phyloP scores from a whole-genome alignment of 2,888 invertebrate genomes.

The Melanostoma mellinum region DNA sequence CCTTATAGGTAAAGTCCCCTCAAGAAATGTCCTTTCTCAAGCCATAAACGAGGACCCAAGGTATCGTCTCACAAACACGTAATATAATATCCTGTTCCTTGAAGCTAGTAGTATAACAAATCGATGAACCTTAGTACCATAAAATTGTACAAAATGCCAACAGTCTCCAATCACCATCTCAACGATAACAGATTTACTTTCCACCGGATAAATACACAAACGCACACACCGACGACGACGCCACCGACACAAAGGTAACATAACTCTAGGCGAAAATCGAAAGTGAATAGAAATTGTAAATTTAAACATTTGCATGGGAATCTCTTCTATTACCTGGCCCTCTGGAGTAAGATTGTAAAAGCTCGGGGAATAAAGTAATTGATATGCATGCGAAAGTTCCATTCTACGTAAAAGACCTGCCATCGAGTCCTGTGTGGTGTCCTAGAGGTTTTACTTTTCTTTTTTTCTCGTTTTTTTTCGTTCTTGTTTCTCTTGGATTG shows the following conservation, averaged over 20 bases:
- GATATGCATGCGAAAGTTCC: constrained; percentile 66
- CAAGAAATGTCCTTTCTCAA: constrained; percentile 3
- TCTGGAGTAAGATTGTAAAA: constrained; percentile 33
- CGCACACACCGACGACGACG: constrained; percentile 6
- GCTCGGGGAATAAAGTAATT: constrained; percentile 60
- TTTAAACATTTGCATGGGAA: constrained; percentile 70
- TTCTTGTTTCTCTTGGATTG: constrained; percentile 23
- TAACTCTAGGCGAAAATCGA: constrained; percentile 61
- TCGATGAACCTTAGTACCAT: constrained; percentile 64
- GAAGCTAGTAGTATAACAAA: constrained; percentile 32
- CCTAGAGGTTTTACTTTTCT: constrained; percentile 18
- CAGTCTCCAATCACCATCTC: constrained; percentile 76
- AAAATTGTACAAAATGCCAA: constrained; percentile 75
- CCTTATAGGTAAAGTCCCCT: not conserved
- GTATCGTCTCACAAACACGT: constrained; percentile 56
- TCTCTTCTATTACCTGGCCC: constrained; percentile 51
- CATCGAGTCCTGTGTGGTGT: constrained; percentile 14
- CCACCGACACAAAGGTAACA: not conserved
- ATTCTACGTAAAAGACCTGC: constrained; percentile 8
- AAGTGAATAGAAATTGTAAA: constrained; percentile 72
- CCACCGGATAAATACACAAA: constrained; percentile 27
- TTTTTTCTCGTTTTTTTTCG: constrained; percentile 50
- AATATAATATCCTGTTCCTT: constrained; percentile 49
- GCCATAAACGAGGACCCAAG: constrained; percentile 29
- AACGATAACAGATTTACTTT: constrained; percentile 72